Evolutionary conservation across 2,797 vertebrate species (phyloP), one percentile per base, ranked within the genome.

Genomic region (Tenualosa ilisha): DNA sequence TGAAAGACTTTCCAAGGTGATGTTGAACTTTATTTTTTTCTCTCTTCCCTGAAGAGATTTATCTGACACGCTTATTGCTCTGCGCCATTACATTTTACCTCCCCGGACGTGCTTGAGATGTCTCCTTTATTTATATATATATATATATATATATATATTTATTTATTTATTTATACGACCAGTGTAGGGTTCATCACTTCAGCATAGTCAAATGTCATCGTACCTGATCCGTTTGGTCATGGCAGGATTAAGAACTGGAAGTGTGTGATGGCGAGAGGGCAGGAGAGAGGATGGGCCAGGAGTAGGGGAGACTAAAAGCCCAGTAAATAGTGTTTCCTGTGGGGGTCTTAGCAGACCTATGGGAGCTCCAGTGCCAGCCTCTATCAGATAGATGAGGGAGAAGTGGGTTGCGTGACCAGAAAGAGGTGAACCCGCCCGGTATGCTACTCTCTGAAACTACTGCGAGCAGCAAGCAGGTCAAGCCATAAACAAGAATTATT

Each of bases 401-500:
- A 91, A 50, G 90, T 90, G 91, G 89, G 88, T 92, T 92, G 91
- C 93, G 86, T 93, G 92, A 94, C 91, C 91, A 92, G 89, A 87
- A 93, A 89, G 81, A 82, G 22, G 59, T 88, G 90, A 93, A 91
- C 90, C 90, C 86, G 87, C 90, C 12, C 3, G 13, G 86, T 49
- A 46, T 87, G 87, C 88, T 6, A 79, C n/a, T 24, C 59, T n/a
- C 22, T 61, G 56, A 61, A 61, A 61, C 56, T 61, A 61, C 56
- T 22, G 17, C 56, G 0, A 46, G 20, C 56, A 59, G 20, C 20
- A n/a, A 63, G 59, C 59, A 63, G n/a, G 8, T 24, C n/a, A 63
- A n/a, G 22, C 1, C n/a, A 24, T 24, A 63, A 59, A 63, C n/a
- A 63, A 24, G 22, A 63, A 56, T 56, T 56, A 63, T 63, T 24